Evolutionary conservation across 2,113 vertebrate species (phyloP).

Genomic region (Delphinus delphis): DNA sequence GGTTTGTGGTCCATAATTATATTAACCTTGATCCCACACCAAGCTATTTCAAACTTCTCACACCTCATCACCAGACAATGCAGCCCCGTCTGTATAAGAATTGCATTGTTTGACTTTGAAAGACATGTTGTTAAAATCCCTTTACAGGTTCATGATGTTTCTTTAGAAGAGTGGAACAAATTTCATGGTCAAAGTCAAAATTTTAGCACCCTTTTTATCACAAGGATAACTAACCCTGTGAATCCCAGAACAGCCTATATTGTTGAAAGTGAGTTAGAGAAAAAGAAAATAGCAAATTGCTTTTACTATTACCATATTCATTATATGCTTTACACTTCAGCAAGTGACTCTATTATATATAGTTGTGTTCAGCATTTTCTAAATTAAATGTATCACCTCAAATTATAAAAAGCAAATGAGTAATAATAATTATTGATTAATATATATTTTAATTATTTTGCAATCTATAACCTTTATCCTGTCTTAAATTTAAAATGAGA

Average conservation of each 20-base stretch:
- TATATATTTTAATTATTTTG: background rate
- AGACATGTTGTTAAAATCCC: slow-evolving; percentile 72
- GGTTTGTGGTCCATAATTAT: slow-evolving; percentile 66
- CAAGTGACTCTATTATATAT: background rate
- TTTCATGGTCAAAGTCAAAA: slow-evolving; percentile 76
- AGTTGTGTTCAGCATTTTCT: background rate
- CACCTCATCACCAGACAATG: slow-evolving; percentile 73
- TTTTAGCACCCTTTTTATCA: slow-evolving; percentile 65
- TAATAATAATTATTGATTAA: background rate
- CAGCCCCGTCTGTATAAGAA: slow-evolving; percentile 52
- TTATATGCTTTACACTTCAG: background rate
- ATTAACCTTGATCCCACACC: slow-evolving; percentile 69
- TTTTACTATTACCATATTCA: slow-evolving; percentile 25
- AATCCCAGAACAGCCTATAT: background rate
- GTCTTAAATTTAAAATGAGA: background rate
- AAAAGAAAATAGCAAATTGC: background rate
- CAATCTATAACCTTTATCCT: background rate
- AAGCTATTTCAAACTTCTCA: slow-evolving; percentile 70
- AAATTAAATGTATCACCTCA: background rate
- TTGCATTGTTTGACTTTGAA: slow-evolving; percentile 76
- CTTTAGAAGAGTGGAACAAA: slow-evolving; percentile 65
- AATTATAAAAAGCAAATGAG: background rate
- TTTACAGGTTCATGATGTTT: slow-evolving; percentile 72
- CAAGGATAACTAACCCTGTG: slow-evolving; percentile 45
- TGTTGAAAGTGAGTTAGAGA: slow-evolving; percentile 1